phyloP scores from a whole-genome alignment of 2,797 vertebrate genomes.

The Dicrostonyx torquatus region DNA sequence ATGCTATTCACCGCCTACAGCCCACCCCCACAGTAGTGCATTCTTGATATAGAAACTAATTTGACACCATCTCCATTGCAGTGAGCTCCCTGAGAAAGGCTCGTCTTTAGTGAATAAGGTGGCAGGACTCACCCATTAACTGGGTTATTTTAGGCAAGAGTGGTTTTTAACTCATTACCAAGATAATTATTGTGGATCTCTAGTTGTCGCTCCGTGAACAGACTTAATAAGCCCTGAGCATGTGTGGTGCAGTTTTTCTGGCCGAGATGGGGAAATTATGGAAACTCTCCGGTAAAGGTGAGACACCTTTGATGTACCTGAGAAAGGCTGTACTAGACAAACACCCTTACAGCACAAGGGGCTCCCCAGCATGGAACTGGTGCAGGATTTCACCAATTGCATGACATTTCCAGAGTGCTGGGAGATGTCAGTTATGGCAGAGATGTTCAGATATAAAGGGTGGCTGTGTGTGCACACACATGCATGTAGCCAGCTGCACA shows the following conservation, averaged over 20 bases:
- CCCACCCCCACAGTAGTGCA: neutral
- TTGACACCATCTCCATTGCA: neutral
- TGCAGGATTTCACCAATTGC: neutral
- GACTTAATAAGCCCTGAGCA: constrained; percentile 63
- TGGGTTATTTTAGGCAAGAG: constrained; percentile 76
- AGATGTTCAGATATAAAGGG: neutral
- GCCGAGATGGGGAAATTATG: neutral
- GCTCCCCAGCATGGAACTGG: neutral
- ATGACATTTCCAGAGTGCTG: neutral
- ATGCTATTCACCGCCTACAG: neutral
- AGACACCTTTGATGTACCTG: neutral
- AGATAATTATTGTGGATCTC: constrained; percentile 67
- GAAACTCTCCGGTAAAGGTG: neutral
- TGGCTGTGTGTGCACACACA: no score
- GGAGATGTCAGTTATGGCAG: neutral
- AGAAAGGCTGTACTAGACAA: neutral
- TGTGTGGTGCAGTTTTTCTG: constrained; percentile 8
- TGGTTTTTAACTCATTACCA: constrained; percentile 73
- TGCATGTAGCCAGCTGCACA: no score
- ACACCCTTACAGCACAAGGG: fast-evolving
- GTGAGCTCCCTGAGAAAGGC: constrained; percentile 15
- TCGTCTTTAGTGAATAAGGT: constrained; percentile 11
- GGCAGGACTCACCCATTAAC: constrained; percentile 56
- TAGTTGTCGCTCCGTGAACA: constrained; percentile 50
- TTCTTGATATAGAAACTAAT: constrained; percentile 44